Evolutionary conservation across 2,797 vertebrate genomes (phyloP).

Genomic region (Hyperoplus immaculatus): DNA sequence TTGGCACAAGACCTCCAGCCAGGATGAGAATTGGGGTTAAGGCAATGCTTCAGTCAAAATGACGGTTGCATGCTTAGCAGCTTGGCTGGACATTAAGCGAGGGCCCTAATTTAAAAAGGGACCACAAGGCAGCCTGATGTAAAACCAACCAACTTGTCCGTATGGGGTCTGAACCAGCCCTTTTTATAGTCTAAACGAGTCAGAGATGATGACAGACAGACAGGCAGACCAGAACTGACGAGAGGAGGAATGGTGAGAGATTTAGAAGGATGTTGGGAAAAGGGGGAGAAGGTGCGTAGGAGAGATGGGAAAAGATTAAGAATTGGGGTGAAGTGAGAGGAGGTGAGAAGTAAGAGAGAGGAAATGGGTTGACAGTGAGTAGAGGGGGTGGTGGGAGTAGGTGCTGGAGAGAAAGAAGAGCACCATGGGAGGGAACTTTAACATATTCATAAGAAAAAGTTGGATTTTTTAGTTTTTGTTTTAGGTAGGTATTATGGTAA

Average conservation of each 20-base stretch:
- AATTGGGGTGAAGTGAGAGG: slow-evolving; percentile 46
- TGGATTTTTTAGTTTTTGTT: slow-evolving; percentile 27
- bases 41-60: slow-evolving; percentile 27
- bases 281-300: slow-evolving; percentile 14
- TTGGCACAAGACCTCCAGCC: slow-evolving; percentile 10
- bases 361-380: slow-evolving; percentile 49
- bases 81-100: slow-evolving; percentile 57
- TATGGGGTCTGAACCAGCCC: slow-evolving; percentile 46
- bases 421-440: slow-evolving; percentile 52
- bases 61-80: slow-evolving; percentile 46
- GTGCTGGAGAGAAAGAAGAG: slow-evolving; percentile 25
- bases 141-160: slow-evolving; percentile 57
- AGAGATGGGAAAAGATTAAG: slow-evolving; percentile 55
- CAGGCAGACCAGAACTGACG: slow-evolving; percentile 59
- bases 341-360: slow-evolving; percentile 48
- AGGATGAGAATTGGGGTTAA: slow-evolving; percentile 7
- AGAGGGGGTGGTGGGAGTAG: slow-evolving; percentile 44
- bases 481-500: slow-evolving; percentile 39
- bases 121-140: slow-evolving; percentile 59
- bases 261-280: slow-evolving; percentile 35
- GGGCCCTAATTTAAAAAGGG: slow-evolving; percentile 52
- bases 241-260: slow-evolving; percentile 48
- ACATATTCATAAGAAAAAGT: slow-evolving; percentile 58
- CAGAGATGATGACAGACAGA: slow-evolving; percentile 70
- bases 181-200: slow-evolving; percentile 34